Evolutionary conservation across 1,140 invertebrate species (phyloP).

Genomic region (Apis mellifera): DNA sequence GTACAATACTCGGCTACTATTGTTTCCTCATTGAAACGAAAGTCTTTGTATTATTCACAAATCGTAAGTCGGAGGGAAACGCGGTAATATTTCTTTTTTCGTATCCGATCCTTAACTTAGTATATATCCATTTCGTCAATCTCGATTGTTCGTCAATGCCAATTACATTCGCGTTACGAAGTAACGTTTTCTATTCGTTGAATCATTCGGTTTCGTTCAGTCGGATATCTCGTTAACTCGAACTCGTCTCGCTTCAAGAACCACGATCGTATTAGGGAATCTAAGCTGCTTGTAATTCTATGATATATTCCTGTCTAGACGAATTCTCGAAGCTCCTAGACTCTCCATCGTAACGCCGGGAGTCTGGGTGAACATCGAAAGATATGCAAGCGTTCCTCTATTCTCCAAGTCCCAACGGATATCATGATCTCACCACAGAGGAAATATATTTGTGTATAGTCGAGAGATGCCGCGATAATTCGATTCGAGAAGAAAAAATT

Average conservation of each 20-base stretch:
- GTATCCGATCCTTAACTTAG: background rate
- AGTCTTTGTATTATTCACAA: background rate
- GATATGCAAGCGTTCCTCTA: conserved; percentile 9
- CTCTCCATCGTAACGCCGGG: conserved; percentile 1
- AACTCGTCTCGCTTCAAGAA: background rate
- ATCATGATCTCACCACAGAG: background rate
- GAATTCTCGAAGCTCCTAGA: conserved; percentile 24
- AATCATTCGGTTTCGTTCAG: background rate
- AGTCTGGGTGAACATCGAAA: conserved; percentile 9
- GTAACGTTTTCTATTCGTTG: background rate
- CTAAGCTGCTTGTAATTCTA: background rate
- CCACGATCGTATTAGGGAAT: background rate
- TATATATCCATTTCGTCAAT: background rate
- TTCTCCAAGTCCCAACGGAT: conserved; percentile 2
- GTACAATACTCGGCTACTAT: background rate
- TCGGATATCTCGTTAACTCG: background rate
- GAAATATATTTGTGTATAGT: conserved; percentile 33
- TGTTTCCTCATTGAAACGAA: background rate
- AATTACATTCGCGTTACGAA: conserved; percentile 7
- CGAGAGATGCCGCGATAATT: conserved; percentile 52
- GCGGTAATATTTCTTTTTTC: background rate
- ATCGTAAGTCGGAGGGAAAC: background rate
- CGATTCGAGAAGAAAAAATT: background rate
- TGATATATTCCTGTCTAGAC: background rate
- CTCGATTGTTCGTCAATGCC: background rate